These are phyloP conservation scores for Trochalopteron elliotii DNA, from an alignment of 2,113 vertebrate genomes.

Conservation along the genomic window DNA sequence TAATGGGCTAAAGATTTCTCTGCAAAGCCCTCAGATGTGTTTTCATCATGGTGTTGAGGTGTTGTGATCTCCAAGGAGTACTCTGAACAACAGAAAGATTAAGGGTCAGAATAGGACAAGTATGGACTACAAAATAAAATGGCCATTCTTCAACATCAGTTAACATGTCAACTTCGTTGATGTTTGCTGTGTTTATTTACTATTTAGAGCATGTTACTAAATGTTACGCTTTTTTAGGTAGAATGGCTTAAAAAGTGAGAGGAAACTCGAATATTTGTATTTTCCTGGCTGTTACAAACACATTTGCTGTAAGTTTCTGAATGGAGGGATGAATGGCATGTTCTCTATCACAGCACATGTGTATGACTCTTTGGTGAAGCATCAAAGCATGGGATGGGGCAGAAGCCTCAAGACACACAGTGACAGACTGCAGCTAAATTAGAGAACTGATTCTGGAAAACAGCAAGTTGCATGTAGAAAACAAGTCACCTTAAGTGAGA, in stretches of 20 bases:
- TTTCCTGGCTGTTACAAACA: neutral
- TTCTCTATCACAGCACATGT: neutral
- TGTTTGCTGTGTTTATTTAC: neutral
- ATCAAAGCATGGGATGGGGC: too few relatives aligned
- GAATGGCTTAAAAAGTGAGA: neutral
- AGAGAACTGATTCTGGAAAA: neutral
- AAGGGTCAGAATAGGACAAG: neutral
- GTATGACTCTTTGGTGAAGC: neutral
- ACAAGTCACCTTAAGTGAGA: neutral
- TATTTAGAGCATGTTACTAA: neutral
- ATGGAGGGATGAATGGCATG: too few relatives aligned
- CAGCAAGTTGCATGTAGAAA: neutral
- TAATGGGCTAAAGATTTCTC: neutral
- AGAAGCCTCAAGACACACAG: neutral
- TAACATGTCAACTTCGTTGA: neutral
- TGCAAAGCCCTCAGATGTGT: neutral
- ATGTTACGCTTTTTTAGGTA: rapidly evolving
- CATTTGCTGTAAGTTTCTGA: neutral
- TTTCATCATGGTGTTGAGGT: neutral
- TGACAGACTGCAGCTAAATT: neutral
- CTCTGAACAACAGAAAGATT: neutral
- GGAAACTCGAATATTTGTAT: neutral
- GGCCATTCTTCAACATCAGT: neutral
- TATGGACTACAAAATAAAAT: neutral
- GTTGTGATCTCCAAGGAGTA: neutral